Evolutionary conservation across 2,797 vertebrate species (phyloP), one percentile per base, ranked within the genome.

Genomic region (Coreius guichenoti): DNA sequence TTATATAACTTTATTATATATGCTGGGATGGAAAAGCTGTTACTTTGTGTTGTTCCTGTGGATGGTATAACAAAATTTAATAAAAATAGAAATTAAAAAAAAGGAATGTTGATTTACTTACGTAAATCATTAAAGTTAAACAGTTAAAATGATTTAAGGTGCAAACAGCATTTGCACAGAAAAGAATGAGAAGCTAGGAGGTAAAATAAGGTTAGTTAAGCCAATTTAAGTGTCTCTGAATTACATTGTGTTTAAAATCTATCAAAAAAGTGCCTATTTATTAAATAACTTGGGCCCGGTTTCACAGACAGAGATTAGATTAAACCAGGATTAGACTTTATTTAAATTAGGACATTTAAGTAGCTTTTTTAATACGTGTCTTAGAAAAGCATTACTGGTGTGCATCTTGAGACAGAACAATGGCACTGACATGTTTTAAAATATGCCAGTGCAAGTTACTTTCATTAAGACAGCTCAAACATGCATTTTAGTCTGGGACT

Each of bases 131-230:
- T 26, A 43, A 73, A 17, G 74, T 68, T 68, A 33, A 72, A 73
- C 54, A 78, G 65, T 69, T 54, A 54, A 54, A 5, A 29, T 23
- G 5, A 61, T 61, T 61, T 14, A 49, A 73, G 68, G 39, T 65
- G 29, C 47, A 65, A 74, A 73, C 45, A 72, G 17, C 4, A 23
- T 76, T 21, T 67, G 14, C 61, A 74, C 73, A 63, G n/a, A 70
- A 69, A 21, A 13, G 16, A 68, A 67, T 67, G 31, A 85, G 17
- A 26, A 47, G 29, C 16, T 39, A 47, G 43, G 26, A 47, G 43
- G 8, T 33, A n/a, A 49, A 31, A 70, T n/a, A n/a, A 8, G 14
- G 21, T 49, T 36, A 19, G 39, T 73, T 73, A n/a, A 45, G 23
- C 26, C 49, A 43, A 43, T 26, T 39, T 36, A 23, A 76, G 26